Evolutionary conservation across 2,797 vertebrate genomes (phyloP), one percentile per base, ranked within the genome.

Genomic region (Pangasius macronema): DNA sequence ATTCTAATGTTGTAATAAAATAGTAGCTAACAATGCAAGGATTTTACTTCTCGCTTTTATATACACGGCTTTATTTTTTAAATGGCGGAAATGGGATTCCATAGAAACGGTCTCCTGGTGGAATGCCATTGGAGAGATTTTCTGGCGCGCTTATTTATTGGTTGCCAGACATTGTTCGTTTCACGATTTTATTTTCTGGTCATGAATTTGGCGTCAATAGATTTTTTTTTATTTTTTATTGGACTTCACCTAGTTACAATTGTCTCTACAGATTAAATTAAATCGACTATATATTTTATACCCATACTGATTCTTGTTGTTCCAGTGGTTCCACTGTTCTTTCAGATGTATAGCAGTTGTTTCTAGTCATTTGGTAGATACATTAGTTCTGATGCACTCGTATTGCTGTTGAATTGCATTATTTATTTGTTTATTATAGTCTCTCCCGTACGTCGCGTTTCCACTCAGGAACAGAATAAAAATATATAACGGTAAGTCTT

Each of bases 101-200:
- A 77, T 77, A 77, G 84, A 61, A 76, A 63, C 72, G 57, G n/a
- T 46, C 57, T 86, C 85, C 77, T 70, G 63, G 42, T 84, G 88
- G 88, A 89, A 84, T 86, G 63, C 80, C 76, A 61, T 85, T 85
- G 72, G 63, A 76, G 72, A 59, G 67, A 77, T 53, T n/a, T 30
- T 88, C 79, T 91, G 83, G 90, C 91, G 91, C 90, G 92, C 89
- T 89, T 84, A 91, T 88, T 87, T 84, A 57, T 67, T 49, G 90
- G 92, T 91, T 92, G 91, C 91, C 90, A 91, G 57, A 81, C 42
- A 70, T 27, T 22, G 2, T 11, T 49, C 0, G 2, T 65, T 82
- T n/a, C 1, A n/a, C 11, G 1, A 2, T 79, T 1, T 5, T 0
- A 5, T 39, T 13, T 81, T 79, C 24, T 2, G 0, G 27, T 36